Base-by-base conservation (phyloP, 2,888 invertebrate species). In the Dugesia japonica region DNA sequence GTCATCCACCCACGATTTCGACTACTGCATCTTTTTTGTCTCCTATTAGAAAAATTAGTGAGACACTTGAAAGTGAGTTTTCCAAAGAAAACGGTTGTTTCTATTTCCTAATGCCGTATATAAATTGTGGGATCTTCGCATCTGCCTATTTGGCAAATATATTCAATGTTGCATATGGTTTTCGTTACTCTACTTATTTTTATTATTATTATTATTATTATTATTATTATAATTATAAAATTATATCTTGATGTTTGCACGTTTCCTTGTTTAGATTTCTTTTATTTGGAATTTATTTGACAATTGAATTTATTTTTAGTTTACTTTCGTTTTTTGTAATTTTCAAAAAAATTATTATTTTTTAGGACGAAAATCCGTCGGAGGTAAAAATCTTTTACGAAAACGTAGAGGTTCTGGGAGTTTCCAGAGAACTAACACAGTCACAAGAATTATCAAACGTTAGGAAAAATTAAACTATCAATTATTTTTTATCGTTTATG, bases 341-440 rank as follows among this genome's bases (percentile, higher is more conserved):
- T 56, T 56, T 56, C n/a, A n/a, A n/a, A n/a, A n/a, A n/a, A n/a
- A n/a, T n/a, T n/a, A n/a, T n/a, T n/a, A n/a, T n/a, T 4, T n/a
- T 20, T 33, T 26, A 23, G 74, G 31, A 13, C 7, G 74, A 31
- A 72, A 28, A 28, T 31, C 31, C 13, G 38, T 73, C 9, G 31
- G 4, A 1, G 75, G 75, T 26, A 42, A 71, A 71, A 75, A 75
- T 42, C 26, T 75, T 1, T 42, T 75, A 17, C 42, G 71, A 9
- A 75, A 71, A 71, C 75, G 75, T 13, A 73, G 75, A n/a, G 75
- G 71, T 4, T 75, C 75, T 4, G 75, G 75, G 4, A 75, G 71
- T 28, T 75, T 75, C 26, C 38, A 75, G 26, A 20, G 75, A 4
- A 33, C 28, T 76, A 76, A 28, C 20, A 28, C 23, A 13, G 74